Evolutionary conservation across 2,888 invertebrate species (phyloP).

Genomic region (Apamea crenata): DNA sequence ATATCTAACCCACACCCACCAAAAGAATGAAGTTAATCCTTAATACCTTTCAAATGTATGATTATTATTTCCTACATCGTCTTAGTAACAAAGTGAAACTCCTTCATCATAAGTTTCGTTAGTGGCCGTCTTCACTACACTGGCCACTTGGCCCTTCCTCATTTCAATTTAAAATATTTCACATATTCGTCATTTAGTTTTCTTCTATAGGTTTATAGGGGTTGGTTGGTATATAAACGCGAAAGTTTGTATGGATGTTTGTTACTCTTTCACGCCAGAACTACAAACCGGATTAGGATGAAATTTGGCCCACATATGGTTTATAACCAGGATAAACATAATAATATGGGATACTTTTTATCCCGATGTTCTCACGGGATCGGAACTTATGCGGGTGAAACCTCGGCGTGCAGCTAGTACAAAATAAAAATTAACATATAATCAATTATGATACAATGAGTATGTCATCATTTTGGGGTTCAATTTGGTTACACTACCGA

Average conservation of each 20-base stretch:
- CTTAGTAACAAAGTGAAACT: background rate
- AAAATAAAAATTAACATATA: too few relatives aligned
- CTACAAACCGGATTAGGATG: too few relatives aligned
- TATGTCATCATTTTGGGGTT: background rate
- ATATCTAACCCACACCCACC: background rate
- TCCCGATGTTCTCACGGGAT: too few relatives aligned
- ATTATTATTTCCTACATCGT: background rate
- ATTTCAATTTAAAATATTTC: background rate
- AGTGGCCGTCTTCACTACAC: background rate
- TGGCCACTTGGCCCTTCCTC: background rate
- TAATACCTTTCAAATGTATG: background rate
- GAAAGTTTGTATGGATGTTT: too few relatives aligned
- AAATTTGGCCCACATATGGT: too few relatives aligned
- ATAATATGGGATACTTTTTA: too few relatives aligned
- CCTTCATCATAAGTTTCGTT: background rate
- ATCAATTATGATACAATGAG: too few relatives aligned
- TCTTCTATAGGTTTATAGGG: background rate
- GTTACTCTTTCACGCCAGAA: too few relatives aligned
- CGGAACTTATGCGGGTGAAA: too few relatives aligned
- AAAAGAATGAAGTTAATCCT: background rate
- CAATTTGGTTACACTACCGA: background rate
- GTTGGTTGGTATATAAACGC: too few relatives aligned
- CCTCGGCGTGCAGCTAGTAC: too few relatives aligned
- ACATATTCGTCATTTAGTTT: background rate
- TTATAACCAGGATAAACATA: too few relatives aligned